A percentile compares a stretch with the other conserved stretches of the same genome.
Evolutionary conservation across 2,888 invertebrate species (phyloP).

Genomic region (Diogma glabrata): DNA sequence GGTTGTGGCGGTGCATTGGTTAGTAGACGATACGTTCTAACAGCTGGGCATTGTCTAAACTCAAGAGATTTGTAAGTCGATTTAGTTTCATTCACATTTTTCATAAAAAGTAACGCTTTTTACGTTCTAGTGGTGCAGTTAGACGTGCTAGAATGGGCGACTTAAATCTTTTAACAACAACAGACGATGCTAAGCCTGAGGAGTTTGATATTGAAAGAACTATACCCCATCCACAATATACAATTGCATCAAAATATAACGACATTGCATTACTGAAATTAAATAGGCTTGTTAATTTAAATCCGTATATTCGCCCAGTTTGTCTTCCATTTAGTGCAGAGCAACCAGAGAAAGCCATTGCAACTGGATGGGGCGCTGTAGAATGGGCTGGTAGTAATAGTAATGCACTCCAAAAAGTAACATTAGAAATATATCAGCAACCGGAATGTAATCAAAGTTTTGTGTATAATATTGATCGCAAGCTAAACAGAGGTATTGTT

Average conservation of each 20-base stretch:
- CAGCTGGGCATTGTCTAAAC: not conserved
- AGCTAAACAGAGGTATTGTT: slow-evolving; percentile 12
- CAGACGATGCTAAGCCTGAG: slow-evolving; percentile 19
- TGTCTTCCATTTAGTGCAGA: slow-evolving; percentile 27
- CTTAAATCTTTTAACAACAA: slow-evolving; percentile 15
- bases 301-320: slow-evolving; percentile 31
- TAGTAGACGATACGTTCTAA: not conserved
- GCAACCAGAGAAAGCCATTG: slow-evolving; percentile 29
- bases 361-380: slow-evolving; percentile 39
- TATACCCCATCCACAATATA: slow-evolving; percentile 36
- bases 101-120: not conserved
- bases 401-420: slow-evolving; percentile 40
- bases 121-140: slow-evolving; percentile 18
- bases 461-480: not conserved
- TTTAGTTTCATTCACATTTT: not conserved
- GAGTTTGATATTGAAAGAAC: slow-evolving; percentile 18
- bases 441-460: slow-evolving; percentile 5
- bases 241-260: slow-evolving; percentile 24
- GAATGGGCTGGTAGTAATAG: slow-evolving; percentile 29
- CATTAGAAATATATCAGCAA: slow-evolving; percentile 25
- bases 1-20: not conserved
- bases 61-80: not conserved
- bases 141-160: slow-evolving; percentile 22
- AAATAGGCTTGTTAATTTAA: slow-evolving; percentile 6
- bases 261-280: slow-evolving; percentile 12